Conservation (phyloP, 1,140 invertebrate species). For the Trachelipus rathkii region DNA sequence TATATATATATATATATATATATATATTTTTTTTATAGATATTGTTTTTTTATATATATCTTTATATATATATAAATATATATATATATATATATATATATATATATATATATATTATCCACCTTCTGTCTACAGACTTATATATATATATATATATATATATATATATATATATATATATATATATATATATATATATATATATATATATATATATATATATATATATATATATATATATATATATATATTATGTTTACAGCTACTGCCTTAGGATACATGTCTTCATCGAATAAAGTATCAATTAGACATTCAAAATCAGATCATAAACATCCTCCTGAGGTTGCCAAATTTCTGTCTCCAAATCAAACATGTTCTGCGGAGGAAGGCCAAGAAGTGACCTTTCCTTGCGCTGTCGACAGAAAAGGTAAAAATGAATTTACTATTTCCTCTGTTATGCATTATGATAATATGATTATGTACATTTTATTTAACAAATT, state of each 20-base stretch:
- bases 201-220: not conserved
- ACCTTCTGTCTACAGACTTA: not conserved
- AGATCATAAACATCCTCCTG: not conserved
- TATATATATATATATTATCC: conserved; percentile 4
- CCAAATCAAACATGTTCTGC: not conserved
- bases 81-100: conserved; percentile 2
- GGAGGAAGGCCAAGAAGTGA: not conserved
- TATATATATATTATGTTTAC: not conserved
- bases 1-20: not conserved
- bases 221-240: not conserved
- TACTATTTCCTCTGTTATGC: no score
- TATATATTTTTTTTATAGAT: not conserved
- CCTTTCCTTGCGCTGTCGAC: not conserved
- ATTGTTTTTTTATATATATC: not conserved
- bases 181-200: not conserved
- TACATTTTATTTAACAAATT: no score
- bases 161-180: not conserved
- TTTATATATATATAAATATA: no score
- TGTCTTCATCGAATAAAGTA: not conserved
- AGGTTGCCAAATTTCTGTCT: not conserved
- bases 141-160: conserved; percentile 14
- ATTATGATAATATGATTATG: no score
- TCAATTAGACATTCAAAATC: not conserved
- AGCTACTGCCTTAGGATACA: not conserved
- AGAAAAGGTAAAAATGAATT: not conserved